These are phyloP conservation scores for Tridacna gigas DNA, from an alignment of 2,888 invertebrate genomes.

Conservation along the genomic window DNA sequence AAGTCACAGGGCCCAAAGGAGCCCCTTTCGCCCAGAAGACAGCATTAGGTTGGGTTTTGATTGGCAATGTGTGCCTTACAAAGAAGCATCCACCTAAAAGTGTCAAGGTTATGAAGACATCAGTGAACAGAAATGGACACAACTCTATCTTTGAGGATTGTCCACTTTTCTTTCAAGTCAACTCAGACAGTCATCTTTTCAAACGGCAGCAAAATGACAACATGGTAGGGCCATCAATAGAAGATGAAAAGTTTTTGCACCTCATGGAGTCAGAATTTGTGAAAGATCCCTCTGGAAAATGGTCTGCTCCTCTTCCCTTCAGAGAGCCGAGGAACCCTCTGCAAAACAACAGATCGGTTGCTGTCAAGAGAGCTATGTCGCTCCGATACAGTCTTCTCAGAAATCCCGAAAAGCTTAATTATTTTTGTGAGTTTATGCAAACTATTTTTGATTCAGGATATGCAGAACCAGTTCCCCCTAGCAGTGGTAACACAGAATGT, in stretches of 20 bases:
- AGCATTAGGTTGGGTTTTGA: slow-evolving; percentile 37
- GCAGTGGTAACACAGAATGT: slow-evolving; percentile 45
- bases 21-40: slow-evolving; percentile 38
- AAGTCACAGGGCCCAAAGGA: slow-evolving; percentile 18
- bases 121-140: not conserved
- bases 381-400: slow-evolving; percentile 38
- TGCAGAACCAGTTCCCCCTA: slow-evolving; percentile 56
- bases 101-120: slow-evolving; percentile 17
- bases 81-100: slow-evolving; percentile 31
- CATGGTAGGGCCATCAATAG: not conserved
- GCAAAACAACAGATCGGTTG: slow-evolving; percentile 51
- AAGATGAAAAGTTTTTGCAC: slow-evolving; percentile 9
- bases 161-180: not conserved
- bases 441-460: slow-evolving; percentile 44
- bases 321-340: slow-evolving; percentile 37
- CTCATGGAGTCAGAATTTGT: slow-evolving; percentile 28
- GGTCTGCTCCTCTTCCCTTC: too few relatives aligned
- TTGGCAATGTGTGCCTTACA: slow-evolving; percentile 43
- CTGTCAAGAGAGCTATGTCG: slow-evolving; percentile 35
- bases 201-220: not conserved
- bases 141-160: not conserved
- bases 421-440: slow-evolving; percentile 59
- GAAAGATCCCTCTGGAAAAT: slow-evolving; percentile 22
- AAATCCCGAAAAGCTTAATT: slow-evolving; percentile 38
- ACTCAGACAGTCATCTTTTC: not conserved